Base-by-base conservation (phyloP, 2,797 vertebrate genomes). In the Steatocranus sp. region DNA sequence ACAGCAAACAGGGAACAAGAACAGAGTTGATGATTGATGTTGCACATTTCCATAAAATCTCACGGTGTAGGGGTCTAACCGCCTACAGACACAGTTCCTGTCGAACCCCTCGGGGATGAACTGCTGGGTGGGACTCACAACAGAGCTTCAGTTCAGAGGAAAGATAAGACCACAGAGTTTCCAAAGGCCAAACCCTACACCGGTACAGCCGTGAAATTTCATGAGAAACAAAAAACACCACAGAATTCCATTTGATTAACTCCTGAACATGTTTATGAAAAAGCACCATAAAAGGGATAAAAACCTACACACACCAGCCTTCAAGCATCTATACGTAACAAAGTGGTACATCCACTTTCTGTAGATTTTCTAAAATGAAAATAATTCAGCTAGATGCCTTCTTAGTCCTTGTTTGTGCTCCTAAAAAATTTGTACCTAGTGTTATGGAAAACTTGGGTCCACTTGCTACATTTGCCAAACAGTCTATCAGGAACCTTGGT, bases 121-220 rank as follows among this genome's bases (percentile, higher is more conserved):
- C 58, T 17, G 23, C 73, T 84, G 92, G 94, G 94, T 89, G 91
- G 90, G 83, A 87, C 82, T 80, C 81, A 85, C 53, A 90, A 61
- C 56, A 87, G 12, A 2, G 51, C 56, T 79, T 58, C 86, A 80
- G 85, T 83, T 88, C 76, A 86, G 66, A 8, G 70, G 70, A 90
- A 83, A 92, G 91, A 94, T 93, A 93, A 95, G 86, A 79, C 11
- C 49, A 15, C 9, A 50, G 15, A 73, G 18, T 87, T 90, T 91
- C 86, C 88, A 75, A 82, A 80, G 43, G 58, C 15, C 20, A 74
- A 70, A 36, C 54, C 25, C 58, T 8, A 34, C 3, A 1, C 11
- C 51, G 17, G 68, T 56, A 84, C 34, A 73, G 58, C 3, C 5
- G 4, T 56, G 70, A 48, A 32, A 9, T 61, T 63, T 30, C 11